A percentile compares a stretch with the other conserved stretches of the same genome.
Conservation (phyloP, 2,113 vertebrate species). For the Chunga burmeisteri region DNA sequence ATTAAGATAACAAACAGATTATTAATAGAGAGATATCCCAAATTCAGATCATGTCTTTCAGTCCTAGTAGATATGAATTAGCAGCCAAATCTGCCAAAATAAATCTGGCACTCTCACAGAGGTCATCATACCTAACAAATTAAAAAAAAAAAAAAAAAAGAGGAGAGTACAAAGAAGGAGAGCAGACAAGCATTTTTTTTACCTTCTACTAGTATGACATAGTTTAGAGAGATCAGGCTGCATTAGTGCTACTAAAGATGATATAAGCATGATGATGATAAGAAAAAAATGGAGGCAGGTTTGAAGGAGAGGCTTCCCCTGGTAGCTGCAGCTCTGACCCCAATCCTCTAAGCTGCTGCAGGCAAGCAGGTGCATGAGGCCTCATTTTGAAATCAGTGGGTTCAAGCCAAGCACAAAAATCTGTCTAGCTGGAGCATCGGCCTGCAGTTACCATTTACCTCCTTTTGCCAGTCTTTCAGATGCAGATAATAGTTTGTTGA, state of each 20-base stretch:
- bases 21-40: conserved; percentile 13
- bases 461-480: not conserved
- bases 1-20: conserved; percentile 22
- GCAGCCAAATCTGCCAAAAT: conserved; percentile 26
- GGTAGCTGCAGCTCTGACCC: conserved; percentile 28
- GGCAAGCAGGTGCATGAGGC: conserved; percentile 1
- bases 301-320: not conserved
- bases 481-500: not conserved
- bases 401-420: conserved; percentile 24
- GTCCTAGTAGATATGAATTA: not conserved
- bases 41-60: conserved; percentile 26
- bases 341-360: conserved; percentile 43
- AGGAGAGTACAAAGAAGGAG: not conserved
- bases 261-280: not conserved
- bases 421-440: not conserved
- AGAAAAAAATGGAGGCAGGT: conserved; percentile 18
- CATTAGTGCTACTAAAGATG: not conserved
- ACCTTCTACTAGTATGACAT: not conserved
- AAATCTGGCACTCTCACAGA: conserved; percentile 21
- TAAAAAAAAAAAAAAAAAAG: not conserved
- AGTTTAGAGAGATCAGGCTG: conserved; percentile 7
- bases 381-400: conserved; percentile 16
- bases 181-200: not conserved
- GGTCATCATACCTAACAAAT: not conserved
- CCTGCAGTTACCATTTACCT: not conserved